phyloP scores from a whole-genome alignment of 2,888 invertebrate genomes.

The Vesta saturnalis region DNA sequence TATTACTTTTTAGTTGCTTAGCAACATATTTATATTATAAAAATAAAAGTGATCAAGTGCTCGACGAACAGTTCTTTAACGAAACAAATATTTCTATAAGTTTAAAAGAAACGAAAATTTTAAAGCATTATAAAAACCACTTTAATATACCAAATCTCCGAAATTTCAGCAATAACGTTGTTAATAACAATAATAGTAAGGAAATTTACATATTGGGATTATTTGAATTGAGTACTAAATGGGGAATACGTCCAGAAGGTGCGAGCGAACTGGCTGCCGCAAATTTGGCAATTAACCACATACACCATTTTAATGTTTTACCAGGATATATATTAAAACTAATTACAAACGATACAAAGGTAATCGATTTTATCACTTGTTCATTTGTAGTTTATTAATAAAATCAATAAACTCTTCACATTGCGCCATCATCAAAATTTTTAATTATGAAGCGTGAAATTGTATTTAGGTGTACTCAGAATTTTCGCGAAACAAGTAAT shows the following conservation, averaged over 20 bases:
- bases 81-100: not conserved
- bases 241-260: slow-evolving; percentile 74
- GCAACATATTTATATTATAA: slow-evolving; percentile 44
- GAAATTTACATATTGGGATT: slow-evolving; percentile 71
- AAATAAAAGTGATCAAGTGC: slow-evolving; percentile 19
- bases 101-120: slow-evolving; percentile 8
- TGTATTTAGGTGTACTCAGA: no score
- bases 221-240: slow-evolving; percentile 78
- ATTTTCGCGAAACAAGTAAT: no score
- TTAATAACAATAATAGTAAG: slow-evolving; percentile 66
- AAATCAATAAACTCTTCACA: slow-evolving; percentile 14
- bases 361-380: no score
- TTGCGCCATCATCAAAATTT: slow-evolving; percentile 25
- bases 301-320: slow-evolving; percentile 75
- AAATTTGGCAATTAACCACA: slow-evolving; percentile 79
- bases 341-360: slow-evolving; percentile 87
- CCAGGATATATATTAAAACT: slow-evolving; percentile 80
- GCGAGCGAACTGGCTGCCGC: slow-evolving; percentile 82
- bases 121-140: slow-evolving; percentile 23
- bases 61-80: slow-evolving; percentile 2
- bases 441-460: no score
- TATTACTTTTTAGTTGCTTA: slow-evolving; percentile 49
- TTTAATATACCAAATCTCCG: slow-evolving; percentile 21
- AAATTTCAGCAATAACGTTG: no score
- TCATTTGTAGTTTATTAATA: not conserved